Conservation (phyloP, 2,888 invertebrate species). For the Vesta saturnalis region DNA sequence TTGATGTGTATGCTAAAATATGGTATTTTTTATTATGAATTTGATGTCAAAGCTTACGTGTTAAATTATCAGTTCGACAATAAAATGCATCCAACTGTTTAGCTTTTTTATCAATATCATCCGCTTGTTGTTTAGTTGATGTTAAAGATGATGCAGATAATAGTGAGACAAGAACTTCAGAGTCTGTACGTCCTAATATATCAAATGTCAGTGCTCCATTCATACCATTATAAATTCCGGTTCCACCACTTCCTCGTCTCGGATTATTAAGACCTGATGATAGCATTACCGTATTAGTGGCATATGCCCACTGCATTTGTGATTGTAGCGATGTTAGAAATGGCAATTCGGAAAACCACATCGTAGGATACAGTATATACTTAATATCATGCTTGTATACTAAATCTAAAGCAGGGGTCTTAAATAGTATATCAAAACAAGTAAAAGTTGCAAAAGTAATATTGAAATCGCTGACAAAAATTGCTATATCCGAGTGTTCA, state of each 20-base stretch:
- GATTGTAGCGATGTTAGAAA: conserved; percentile 70
- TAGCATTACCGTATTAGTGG: conserved; percentile 74
- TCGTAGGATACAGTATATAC: conserved; percentile 74
- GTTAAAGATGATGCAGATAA: not conserved
- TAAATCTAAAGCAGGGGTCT: conserved; percentile 71
- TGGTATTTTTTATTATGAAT: not conserved
- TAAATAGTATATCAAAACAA: conserved; percentile 86
- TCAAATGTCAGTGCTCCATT: not conserved
- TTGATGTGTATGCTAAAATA: conserved; percentile 14
- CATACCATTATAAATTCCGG: conserved; percentile 66
- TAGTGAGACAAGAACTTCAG: conserved; percentile 15
- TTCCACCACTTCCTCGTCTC: conserved; percentile 71
- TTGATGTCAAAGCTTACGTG: not conserved
- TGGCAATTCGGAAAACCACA: conserved; percentile 87
- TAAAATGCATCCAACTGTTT: not conserved
- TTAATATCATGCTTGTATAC: conserved; percentile 56
- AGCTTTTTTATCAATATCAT: conserved; percentile 1
- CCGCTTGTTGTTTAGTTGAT: not conserved
- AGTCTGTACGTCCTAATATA: conserved; percentile 36
- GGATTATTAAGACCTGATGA: conserved; percentile 77
- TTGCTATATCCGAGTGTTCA: conserved; percentile 65
- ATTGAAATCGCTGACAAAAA: conserved; percentile 81
- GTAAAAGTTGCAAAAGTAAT: conserved; percentile 82
- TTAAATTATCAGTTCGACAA: not conserved
- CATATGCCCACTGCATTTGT: conserved; percentile 76